Evolutionary conservation across 23 tunicate species (phyloP).

Genomic region (Oikopleura albicans): DNA sequence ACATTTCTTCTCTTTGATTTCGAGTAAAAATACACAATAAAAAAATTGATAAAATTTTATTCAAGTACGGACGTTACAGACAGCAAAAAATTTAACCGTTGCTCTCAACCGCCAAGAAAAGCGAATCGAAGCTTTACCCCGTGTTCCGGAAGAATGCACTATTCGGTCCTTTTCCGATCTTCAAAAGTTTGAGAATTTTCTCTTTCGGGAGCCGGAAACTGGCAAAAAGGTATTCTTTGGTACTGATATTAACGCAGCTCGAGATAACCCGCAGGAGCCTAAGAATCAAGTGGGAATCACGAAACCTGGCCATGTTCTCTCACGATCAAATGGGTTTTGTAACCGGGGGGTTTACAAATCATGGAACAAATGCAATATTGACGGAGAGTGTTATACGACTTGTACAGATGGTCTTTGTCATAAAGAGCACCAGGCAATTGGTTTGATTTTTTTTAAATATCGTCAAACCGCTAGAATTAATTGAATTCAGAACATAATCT

Average conservation of each 20-base stretch:
- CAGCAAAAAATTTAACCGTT: too few species aligned
- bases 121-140: too few species aligned
- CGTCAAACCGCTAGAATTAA: too few species aligned
- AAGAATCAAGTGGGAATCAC: background rate
- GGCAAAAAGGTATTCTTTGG: background rate
- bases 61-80: too few species aligned
- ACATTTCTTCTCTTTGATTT: too few species aligned
- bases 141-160: too few species aligned
- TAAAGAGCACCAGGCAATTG: background rate
- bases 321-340: background rate
- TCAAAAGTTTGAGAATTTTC: background rate
- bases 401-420: background rate
- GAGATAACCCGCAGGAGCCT: background rate
- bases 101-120: too few species aligned
- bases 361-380: background rate
- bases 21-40: too few species aligned
- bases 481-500: too few species aligned
- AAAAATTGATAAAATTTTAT: too few species aligned
- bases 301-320: background rate
- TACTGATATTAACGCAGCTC: background rate
- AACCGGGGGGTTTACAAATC: background rate
- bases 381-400: background rate
- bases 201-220: background rate
- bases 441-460: too few species aligned
- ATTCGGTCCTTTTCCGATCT: too few species aligned